Conservation (phyloP, 2,797 vertebrate species). For the Typhlichthys subterraneus region DNA sequence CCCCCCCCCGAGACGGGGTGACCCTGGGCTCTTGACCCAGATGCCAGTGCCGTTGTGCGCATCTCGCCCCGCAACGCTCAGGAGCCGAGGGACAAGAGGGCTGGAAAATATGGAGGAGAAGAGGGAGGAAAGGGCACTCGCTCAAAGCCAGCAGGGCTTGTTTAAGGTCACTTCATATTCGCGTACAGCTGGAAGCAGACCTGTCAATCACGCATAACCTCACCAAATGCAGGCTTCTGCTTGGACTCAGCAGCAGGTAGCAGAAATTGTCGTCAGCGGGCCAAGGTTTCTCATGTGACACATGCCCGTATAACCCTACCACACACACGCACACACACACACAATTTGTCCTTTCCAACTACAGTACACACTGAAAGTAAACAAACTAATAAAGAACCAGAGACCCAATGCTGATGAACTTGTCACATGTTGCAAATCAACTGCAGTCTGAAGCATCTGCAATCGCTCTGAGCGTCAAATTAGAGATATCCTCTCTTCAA, state of each 20-base stretch:
- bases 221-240: conserved; percentile 51
- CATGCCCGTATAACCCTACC: conserved; percentile 6
- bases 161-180: conserved; percentile 80
- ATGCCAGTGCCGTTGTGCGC: conserved; percentile 42
- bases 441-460: conserved; percentile 1
- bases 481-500: conserved; percentile 18
- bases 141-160: conserved; percentile 68
- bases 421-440: conserved; percentile 12
- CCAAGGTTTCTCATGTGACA: conserved; percentile 31
- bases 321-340: conserved; percentile 1
- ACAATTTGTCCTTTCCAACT: not conserved
- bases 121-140: conserved; percentile 55
- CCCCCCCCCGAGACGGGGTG: conserved; percentile 41
- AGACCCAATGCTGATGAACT: conserved; percentile 20
- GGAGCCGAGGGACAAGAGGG: conserved; percentile 15
- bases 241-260: conserved; percentile 55
- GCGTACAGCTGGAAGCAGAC: conserved; percentile 58
- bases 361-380: not conserved
- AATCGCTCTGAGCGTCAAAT: conserved; percentile 18
- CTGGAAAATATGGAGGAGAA: conserved; percentile 1
- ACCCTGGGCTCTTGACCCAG: conserved; percentile 60
- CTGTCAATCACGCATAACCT: conserved; percentile 76
- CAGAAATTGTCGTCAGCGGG: conserved; percentile 40
- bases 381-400: not conserved
- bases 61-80: conserved; percentile 46